A percentile compares a stretch with the other conserved stretches of the same genome.
Evolutionary conservation across 2,797 vertebrate species (phyloP).

Genomic region (Anguilla marmorata): DNA sequence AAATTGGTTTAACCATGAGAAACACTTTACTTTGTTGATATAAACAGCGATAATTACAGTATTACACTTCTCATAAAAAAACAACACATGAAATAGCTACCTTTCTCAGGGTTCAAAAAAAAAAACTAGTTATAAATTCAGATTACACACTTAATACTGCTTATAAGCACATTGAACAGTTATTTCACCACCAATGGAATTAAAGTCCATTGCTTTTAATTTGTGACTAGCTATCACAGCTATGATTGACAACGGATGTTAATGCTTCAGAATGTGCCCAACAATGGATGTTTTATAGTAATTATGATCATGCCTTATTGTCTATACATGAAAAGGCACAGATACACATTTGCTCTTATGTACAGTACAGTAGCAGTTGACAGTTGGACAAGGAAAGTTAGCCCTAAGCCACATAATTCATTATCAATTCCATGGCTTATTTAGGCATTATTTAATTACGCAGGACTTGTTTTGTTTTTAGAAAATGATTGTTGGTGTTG

Average conservation of each 20-base stretch:
- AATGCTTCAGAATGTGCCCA: conserved; percentile 47
- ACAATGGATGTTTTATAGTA: not conserved
- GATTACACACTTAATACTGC: conserved; percentile 74
- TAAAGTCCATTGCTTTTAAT: conserved; percentile 74
- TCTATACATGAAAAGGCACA: conserved; percentile 28
- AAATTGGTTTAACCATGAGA: conserved; percentile 38
- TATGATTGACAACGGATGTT: not conserved
- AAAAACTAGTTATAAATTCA: conserved; percentile 60
- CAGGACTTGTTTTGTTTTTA: not conserved
- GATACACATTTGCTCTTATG: conserved; percentile 24
- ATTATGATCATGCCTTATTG: not conserved
- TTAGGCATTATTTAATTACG: not conserved
- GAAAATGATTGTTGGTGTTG: not conserved
- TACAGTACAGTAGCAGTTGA: conserved; percentile 1
- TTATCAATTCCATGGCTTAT: not conserved
- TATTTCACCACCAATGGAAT: conserved; percentile 44
- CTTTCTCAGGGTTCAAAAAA: conserved; percentile 63
- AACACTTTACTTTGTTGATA: conserved; percentile 48
- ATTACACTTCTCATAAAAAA: conserved; percentile 53
- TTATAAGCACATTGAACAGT: conserved; percentile 58
- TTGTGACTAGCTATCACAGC: conserved; percentile 48
- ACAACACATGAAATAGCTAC: conserved; percentile 58
- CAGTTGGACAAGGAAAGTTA: not conserved
- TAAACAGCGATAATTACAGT: conserved; percentile 54
- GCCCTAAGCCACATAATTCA: not conserved